A percentile compares a stretch with the other conserved stretches of the same genome.
Evolutionary conservation across 1,140 invertebrate species (phyloP).

Genomic region (Neotoxoptera formosana): DNA sequence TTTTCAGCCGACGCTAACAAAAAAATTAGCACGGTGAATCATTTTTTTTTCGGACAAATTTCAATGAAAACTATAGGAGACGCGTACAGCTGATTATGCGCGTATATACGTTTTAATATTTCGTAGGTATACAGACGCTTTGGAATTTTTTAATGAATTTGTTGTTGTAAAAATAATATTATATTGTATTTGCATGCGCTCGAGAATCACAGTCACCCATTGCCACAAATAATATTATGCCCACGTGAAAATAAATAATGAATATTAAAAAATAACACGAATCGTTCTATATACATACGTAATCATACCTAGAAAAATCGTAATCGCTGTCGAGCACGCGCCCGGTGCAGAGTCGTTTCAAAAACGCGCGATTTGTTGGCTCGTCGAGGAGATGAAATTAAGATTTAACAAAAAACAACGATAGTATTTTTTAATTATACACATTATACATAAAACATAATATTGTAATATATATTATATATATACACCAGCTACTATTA

Average conservation of each 20-base stretch:
- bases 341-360: neutral
- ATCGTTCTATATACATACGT: neutral
- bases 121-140: neutral
- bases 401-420: neutral
- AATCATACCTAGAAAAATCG: neutral
- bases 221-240: neutral
- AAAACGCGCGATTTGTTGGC: neutral
- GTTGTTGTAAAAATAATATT: neutral
- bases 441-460: neutral
- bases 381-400: neutral
- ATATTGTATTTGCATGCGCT: neutral
- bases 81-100: neutral
- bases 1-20: neutral
- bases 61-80: neutral
- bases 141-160: conserved; percentile 34
- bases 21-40: conserved; percentile 12
- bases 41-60: neutral
- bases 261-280: neutral
- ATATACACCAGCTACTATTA: neutral
- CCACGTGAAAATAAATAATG: neutral
- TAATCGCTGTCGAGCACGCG: neutral
- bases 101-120: neutral
- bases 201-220: neutral
- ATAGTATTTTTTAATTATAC: neutral
- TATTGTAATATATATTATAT: neutral